A percentile compares a stretch with the other conserved stretches of the same genome.
Conservation (phyloP, 2,113 vertebrate genomes). For the Mesoclemmys tuberculata region DNA sequence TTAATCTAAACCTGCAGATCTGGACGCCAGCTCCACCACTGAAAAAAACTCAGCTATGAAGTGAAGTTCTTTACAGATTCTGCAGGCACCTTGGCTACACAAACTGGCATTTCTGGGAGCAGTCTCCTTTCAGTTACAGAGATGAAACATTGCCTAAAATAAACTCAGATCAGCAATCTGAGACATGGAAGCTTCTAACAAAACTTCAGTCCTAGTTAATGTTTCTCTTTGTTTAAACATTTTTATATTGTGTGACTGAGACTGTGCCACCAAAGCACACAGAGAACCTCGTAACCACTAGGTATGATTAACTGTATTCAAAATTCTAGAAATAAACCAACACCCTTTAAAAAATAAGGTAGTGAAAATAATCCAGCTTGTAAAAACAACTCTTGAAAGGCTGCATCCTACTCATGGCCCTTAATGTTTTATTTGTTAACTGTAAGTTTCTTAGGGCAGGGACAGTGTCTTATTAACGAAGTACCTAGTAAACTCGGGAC, state of each 20-base stretch:
- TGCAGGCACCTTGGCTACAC: background rate
- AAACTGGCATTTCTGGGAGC: conserved; percentile 41
- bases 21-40: background rate
- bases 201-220: background rate
- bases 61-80: background rate
- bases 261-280: background rate
- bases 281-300: fast-evolving
- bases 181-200: conserved; percentile 3
- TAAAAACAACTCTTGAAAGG: background rate
- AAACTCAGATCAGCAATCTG: background rate
- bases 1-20: background rate
- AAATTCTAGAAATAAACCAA: background rate
- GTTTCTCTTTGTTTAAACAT: background rate
- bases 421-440: background rate
- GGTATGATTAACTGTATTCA: background rate
- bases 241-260: background rate
- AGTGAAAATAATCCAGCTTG: background rate
- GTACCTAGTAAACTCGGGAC: fast-evolving
- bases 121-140: background rate
- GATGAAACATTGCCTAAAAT: conserved; percentile 18
- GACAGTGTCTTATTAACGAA: background rate
- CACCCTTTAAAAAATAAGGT: background rate
- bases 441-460: background rate
- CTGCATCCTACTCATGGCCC: background rate
- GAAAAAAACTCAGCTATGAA: background rate